Conservation (phyloP, 2,888 invertebrate genomes). For the Dryobotodes eremita region DNA sequence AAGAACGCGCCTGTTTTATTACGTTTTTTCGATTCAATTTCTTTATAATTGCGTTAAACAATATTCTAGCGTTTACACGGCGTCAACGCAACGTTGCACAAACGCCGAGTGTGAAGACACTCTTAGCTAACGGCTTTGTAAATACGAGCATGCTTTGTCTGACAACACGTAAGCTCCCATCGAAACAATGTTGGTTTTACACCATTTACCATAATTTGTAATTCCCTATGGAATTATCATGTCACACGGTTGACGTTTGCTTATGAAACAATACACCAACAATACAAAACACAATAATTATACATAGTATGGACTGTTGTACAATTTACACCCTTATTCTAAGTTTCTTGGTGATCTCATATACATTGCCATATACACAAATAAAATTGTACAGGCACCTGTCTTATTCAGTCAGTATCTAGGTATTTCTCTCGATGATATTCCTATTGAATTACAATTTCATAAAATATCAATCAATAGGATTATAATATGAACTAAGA, state of each 20-base stretch:
- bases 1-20: too few relatives aligned
- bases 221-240: background rate
- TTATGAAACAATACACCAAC: background rate
- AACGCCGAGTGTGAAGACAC: background rate
- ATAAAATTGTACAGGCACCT: background rate
- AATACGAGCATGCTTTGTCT: background rate
- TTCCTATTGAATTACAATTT: too few relatives aligned
- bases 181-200: background rate
- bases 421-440: too few relatives aligned
- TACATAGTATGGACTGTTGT: background rate
- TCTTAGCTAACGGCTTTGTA: background rate
- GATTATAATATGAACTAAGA: too few relatives aligned
- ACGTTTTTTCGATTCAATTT: too few relatives aligned
- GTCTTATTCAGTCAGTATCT: too few relatives aligned
- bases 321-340: background rate
- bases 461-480: too few relatives aligned
- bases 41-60: too few relatives aligned
- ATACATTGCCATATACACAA: background rate
- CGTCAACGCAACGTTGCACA: background rate
- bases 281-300: background rate
- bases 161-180: background rate
- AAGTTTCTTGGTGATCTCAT: background rate
- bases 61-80: background rate
- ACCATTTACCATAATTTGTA: background rate
- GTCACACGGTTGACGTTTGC: background rate